Percentiles rank a stretch among this genome's conserved stretches.
phyloP scores from a whole-genome alignment of 2,797 vertebrate species.

The Odontamblyopus rebecca region DNA sequence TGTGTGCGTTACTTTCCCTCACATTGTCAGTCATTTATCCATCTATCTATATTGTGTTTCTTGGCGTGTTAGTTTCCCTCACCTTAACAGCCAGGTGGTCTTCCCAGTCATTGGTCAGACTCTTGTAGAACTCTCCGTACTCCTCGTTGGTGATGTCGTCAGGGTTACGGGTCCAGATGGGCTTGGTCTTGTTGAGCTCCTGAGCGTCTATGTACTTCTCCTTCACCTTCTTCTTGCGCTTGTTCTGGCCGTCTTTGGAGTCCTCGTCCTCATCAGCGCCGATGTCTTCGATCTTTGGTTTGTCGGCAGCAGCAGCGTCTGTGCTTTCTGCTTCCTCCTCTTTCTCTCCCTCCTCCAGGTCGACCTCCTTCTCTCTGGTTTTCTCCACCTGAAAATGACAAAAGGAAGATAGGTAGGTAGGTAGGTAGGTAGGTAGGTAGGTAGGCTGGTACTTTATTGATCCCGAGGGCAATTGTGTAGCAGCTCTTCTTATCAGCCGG shows the following conservation, averaged over 20 bases:
- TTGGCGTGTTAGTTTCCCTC: conserved; percentile 7
- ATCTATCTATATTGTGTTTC: too few relatives aligned
- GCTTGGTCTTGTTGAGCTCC: conserved; percentile 96
- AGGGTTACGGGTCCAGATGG: conserved; percentile 94
- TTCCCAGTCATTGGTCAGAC: conserved; percentile 96
- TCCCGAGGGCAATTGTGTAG: too few relatives aligned
- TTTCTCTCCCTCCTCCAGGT: conserved; percentile 91
- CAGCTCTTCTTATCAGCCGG: too few relatives aligned
- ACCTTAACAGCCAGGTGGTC: conserved; percentile 84
- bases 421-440: too few relatives aligned
- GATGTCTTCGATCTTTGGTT: conserved; percentile 91
- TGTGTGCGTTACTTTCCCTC: too few relatives aligned
- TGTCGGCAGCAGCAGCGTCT: conserved; percentile 86
- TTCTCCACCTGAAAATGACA: conserved; percentile 80
- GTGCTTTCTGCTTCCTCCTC: conserved; percentile 76
- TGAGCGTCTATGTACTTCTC: conserved; percentile 95
- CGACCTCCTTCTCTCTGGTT: conserved; percentile 94
- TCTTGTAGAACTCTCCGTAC: conserved; percentile 96
- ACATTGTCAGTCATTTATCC: too few relatives aligned
- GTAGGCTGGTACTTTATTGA: too few relatives aligned
- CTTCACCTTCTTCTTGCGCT: conserved; percentile 92
- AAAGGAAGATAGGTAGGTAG: neutral
- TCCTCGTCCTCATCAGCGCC: conserved; percentile 36
- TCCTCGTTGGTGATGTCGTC: conserved; percentile 96
- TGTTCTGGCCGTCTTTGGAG: conserved; percentile 80